Conservation (phyloP, 2,888 invertebrate species). For the Doris montereyensis region DNA sequence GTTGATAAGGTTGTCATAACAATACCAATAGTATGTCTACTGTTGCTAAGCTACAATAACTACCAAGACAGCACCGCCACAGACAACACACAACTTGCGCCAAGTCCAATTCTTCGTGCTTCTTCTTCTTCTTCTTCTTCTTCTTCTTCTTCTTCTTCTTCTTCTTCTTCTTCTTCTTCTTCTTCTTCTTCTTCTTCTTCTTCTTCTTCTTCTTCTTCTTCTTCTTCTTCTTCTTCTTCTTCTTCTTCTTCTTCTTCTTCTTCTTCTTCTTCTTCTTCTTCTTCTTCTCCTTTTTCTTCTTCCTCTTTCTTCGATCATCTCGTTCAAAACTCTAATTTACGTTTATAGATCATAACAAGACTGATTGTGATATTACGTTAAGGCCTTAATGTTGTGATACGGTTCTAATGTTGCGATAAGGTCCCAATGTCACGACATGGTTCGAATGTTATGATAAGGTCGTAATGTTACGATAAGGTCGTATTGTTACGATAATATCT, state of each 20-base stretch:
- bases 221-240: background rate
- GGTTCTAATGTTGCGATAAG: too few relatives aligned
- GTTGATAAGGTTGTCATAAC: background rate
- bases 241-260: background rate
- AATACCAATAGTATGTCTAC: too few relatives aligned
- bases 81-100: background rate
- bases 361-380: too few relatives aligned
- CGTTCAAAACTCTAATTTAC: too few relatives aligned
- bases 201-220: background rate
- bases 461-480: too few relatives aligned
- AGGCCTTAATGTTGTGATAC: too few relatives aligned
- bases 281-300: background rate
- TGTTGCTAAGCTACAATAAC: too few relatives aligned
- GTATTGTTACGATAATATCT: too few relatives aligned
- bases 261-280: background rate
- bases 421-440: too few relatives aligned
- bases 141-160: background rate
- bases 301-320: background rate
- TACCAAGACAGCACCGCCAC: background rate
- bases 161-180: background rate
- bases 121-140: background rate
- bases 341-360: too few relatives aligned
- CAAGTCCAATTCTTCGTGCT: background rate
- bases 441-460: too few relatives aligned
- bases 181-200: background rate